Conservation (phyloP, 2,888 invertebrate species). For the Rhogogaster chlorosoma region DNA sequence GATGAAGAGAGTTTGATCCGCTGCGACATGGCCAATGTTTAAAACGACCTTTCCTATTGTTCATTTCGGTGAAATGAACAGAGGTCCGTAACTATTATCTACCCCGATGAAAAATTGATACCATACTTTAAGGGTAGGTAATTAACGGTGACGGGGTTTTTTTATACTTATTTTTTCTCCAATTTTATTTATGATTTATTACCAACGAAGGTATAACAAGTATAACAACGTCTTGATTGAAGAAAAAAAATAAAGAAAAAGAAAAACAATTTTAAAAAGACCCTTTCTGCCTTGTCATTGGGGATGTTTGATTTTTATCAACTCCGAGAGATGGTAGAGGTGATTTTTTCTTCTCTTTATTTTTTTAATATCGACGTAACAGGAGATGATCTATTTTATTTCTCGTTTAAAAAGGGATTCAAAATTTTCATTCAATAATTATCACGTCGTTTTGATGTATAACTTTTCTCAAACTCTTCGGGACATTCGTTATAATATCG, state of each 20-base stretch:
- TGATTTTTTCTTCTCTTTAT: neutral
- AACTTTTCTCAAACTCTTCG: conserved; percentile 2
- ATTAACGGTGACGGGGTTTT: neutral
- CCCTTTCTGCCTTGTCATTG: conserved; percentile 40
- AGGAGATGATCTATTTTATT: neutral
- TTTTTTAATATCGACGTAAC: neutral
- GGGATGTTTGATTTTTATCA: conserved; percentile 11
- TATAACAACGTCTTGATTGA: conserved; percentile 2
- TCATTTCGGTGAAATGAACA: conserved; percentile 34
- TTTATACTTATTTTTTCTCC: too few species aligned
- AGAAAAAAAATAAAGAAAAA: too few species aligned
- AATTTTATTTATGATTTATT: neutral
- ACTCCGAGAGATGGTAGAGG: neutral
- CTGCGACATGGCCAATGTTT: conserved; percentile 11
- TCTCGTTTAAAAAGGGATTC: neutral
- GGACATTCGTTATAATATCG: conserved; percentile 6
- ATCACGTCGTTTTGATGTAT: neutral
- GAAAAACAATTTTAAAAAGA: conserved; percentile 30
- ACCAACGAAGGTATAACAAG: neutral
- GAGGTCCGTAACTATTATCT: conserved; percentile 28
- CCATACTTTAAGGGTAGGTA: neutral
- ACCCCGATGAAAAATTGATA: conserved; percentile 40
- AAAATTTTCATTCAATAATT: neutral
- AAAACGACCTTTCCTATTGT: conserved; percentile 42
- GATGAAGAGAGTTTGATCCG: conserved; percentile 4